These are phyloP conservation scores for Plectrocnemia conspersa DNA, from an alignment of 1,140 invertebrate species.

Conservation along the genomic window DNA sequence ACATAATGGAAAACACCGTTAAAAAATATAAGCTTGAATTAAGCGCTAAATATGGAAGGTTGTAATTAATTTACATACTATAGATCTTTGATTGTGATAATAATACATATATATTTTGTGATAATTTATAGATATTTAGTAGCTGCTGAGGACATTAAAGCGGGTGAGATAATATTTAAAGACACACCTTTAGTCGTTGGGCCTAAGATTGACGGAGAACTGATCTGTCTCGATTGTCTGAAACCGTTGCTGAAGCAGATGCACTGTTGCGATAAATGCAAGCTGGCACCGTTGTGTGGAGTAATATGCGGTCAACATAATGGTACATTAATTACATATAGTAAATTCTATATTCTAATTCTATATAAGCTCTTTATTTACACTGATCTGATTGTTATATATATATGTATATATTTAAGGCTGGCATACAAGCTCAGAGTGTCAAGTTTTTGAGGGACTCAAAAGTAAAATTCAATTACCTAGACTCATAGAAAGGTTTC, in stretches of 20 bases:
- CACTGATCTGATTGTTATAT: too few species aligned
- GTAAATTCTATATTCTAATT: background rate
- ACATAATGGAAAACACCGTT: too few species aligned
- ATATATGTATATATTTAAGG: slow-evolving; percentile 40
- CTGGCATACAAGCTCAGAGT: slow-evolving; percentile 52
- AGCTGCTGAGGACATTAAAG: slow-evolving; percentile 54
- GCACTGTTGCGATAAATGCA: slow-evolving; percentile 51
- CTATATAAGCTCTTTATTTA: slow-evolving; percentile 18
- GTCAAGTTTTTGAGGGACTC: slow-evolving; percentile 46
- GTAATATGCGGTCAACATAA: slow-evolving; percentile 43
- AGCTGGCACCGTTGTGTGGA: slow-evolving; percentile 54
- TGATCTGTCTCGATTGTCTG: slow-evolving; percentile 59
- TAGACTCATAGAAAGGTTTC: slow-evolving; percentile 44
- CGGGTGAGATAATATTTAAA: slow-evolving; percentile 58
- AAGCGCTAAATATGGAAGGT: slow-evolving; percentile 26
- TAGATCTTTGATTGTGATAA: background rate
- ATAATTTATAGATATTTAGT: slow-evolving; percentile 54
- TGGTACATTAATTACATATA: slow-evolving; percentile 18
- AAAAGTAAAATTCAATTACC: slow-evolving; percentile 41
- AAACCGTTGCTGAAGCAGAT: slow-evolving; percentile 46
- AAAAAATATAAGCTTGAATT: slow-evolving; percentile 4
- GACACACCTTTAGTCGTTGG: slow-evolving; percentile 58
- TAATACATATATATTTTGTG: background rate
- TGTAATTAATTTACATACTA: background rate
- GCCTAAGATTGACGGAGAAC: slow-evolving; percentile 48